A percentile compares a stretch with the other conserved stretches of the same genome.
These are phyloP conservation scores for Saccostrea glomerata DNA, from an alignment of 1,140 invertebrate genomes.

Conservation along the genomic window DNA sequence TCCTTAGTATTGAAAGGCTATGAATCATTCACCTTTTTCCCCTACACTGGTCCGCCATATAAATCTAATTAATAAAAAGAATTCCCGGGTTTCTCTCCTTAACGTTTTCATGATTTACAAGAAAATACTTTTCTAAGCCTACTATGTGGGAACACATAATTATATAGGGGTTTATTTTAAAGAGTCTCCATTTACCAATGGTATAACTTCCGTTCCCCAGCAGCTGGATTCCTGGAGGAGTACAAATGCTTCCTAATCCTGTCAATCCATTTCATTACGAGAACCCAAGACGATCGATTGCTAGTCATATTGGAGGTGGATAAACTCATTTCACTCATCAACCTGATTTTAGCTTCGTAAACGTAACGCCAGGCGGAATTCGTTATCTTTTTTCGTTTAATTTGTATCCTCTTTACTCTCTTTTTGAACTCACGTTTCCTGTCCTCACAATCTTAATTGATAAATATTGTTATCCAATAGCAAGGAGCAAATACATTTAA, in stretches of 20 bases:
- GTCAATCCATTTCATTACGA: not conserved
- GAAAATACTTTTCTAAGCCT: not conserved
- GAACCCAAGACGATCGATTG: slow-evolving; percentile 12
- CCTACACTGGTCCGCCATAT: slow-evolving; percentile 6
- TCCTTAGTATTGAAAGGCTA: slow-evolving; percentile 13
- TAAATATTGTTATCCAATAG: not conserved
- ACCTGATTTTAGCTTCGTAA: not conserved
- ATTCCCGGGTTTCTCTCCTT: not conserved
- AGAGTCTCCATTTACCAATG: not conserved
- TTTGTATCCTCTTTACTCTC: not conserved
- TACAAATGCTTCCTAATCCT: slow-evolving; percentile 14
- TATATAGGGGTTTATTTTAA: not conserved
- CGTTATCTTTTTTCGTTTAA: not conserved
- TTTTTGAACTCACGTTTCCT: not conserved
- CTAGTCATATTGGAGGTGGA: slow-evolving; percentile 12
- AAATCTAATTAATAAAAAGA: slow-evolving; percentile 22
- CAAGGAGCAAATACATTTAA: not conserved
- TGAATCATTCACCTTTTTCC: slow-evolving; percentile 26
- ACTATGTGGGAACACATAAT: not conserved
- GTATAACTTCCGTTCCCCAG: not conserved
- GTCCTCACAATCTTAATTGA: not conserved
- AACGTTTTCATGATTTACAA: not conserved
- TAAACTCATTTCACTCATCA: slow-evolving; percentile 1
- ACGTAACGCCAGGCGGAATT: not conserved
- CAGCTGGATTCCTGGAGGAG: not conserved